phyloP scores from a whole-genome alignment of 1,140 invertebrate genomes.

The Drusus annulatus region DNA sequence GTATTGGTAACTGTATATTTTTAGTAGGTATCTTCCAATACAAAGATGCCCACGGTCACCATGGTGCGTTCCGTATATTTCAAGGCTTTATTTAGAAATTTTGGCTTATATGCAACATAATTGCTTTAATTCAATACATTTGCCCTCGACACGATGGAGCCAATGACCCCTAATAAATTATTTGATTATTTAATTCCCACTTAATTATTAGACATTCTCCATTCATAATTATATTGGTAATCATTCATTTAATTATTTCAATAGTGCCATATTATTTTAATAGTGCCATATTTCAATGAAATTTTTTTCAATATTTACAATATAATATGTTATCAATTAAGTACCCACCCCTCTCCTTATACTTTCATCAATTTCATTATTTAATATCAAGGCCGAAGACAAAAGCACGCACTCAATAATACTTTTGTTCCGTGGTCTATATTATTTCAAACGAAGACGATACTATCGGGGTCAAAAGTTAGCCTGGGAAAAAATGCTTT shows the following conservation, averaged over 20 bases:
- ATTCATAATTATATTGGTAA: no score
- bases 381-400: background rate
- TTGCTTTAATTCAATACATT: background rate
- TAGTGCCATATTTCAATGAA: no score
- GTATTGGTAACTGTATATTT: no score
- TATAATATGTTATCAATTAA: background rate
- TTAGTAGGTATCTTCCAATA: no score
- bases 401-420: background rate
- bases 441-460: background rate
- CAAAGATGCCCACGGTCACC: no score
- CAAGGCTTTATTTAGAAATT: background rate
- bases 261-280: no score
- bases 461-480: background rate
- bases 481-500: background rate
- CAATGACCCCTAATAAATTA: background rate
- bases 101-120: background rate
- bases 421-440: background rate
- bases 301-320: no score
- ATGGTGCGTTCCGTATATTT: no score
- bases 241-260: no score
- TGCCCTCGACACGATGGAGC: background rate
- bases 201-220: no score
- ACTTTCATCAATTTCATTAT: background rate
- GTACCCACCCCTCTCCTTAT: background rate
- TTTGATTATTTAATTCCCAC: background rate